A percentile compares a stretch with the other conserved stretches of the same genome.
Evolutionary conservation across 2,797 vertebrate genomes (phyloP).

Genomic region (Carcharodon carcharias): DNA sequence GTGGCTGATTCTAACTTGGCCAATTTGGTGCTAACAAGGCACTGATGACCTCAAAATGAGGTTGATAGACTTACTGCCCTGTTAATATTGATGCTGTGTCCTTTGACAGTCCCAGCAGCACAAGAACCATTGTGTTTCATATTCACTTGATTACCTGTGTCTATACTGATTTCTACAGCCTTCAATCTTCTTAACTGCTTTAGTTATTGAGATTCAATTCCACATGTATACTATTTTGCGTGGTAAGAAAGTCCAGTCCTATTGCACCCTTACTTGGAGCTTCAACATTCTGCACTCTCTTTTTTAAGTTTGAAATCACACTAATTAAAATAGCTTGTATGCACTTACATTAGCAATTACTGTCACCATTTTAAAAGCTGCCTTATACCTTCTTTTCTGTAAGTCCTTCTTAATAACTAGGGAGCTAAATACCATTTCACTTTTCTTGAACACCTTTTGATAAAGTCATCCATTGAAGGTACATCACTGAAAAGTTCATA

Average conservation of each 20-base stretch:
- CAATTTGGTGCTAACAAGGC: background rate
- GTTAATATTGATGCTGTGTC: background rate
- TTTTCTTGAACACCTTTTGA: background rate
- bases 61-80: background rate
- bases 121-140: background rate
- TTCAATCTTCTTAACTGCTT: constrained; percentile 6
- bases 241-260: background rate
- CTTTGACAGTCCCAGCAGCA: background rate
- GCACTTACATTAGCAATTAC: background rate
- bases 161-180: background rate
- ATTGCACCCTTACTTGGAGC: too few relatives aligned
- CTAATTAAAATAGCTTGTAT: background rate
- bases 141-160: constrained; percentile 12
- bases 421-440: background rate
- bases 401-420: background rate
- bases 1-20: background rate
- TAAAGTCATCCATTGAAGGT: background rate
- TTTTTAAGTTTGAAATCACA: background rate
- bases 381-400: background rate
- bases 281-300: background rate
- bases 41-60: background rate
- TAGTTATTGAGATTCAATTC: background rate
- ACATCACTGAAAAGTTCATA: background rate
- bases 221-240: background rate
- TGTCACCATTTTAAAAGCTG: background rate